Base-by-base conservation (phyloP, 2,888 invertebrate species). In the Drepanosiphum platanoidis region DNA sequence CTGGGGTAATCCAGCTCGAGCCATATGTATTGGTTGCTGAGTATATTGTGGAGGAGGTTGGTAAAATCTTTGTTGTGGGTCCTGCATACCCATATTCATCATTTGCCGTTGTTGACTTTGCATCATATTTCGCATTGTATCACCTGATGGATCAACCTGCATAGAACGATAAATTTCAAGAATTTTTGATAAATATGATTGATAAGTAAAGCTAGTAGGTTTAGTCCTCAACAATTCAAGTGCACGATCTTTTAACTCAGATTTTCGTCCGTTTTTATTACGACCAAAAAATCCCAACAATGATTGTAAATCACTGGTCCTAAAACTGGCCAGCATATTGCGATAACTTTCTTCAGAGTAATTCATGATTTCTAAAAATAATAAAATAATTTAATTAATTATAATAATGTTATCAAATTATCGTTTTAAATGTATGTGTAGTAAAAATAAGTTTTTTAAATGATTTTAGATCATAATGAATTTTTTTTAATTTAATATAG, bases 221-320 rank as follows among this genome's bases (percentile, higher is more conserved):
- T 93, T 91, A 87, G 92, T 91, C 88, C 93, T 92, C 86, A 95
- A 90, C 87, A 95, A 91, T 89, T 94, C 93, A 88, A 95, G 89
- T 86, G 95, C 94, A 88, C 95, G 92, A 87, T 92, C 91, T 90
- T 95, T 94, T 86, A 96, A 91, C 90, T 96, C 95, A 88, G 92
- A 92, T 91, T 96, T 96, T 89, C 95, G 91, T 87, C 95, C 96
- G 88, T 93, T 93, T 90, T 94, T 94, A 89, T 94, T 94, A 90
- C 93, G 92, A 88, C 95, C 95, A 88, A 95, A 94, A 90, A 93
- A 95, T 89, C 94, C 94, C 89, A 96, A 92, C 89, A 96, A 91
- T 91, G 93, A 93, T 91, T 95, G 95, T 89, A 96, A 93, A 90
- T 95, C 96, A 90, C 94, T 94, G 88, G 95, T 95, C 89, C 96